Conservation (phyloP, 1,140 invertebrate genomes). For the Brachionus angularis region DNA sequence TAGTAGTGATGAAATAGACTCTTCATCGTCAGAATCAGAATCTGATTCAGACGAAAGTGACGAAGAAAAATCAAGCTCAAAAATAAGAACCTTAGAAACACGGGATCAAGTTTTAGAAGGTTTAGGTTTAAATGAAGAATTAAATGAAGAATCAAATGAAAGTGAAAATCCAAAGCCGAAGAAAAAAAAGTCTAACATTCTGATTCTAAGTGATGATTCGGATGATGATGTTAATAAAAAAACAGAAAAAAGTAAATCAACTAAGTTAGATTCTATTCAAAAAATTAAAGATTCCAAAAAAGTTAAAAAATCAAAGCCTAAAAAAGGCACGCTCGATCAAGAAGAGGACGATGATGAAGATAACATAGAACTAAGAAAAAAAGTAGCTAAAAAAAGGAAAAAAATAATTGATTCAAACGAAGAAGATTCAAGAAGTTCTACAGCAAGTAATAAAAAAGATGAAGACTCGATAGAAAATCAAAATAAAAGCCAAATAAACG, state of each 20-base stretch:
- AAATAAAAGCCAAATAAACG: not conserved
- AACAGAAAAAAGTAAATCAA: no score
- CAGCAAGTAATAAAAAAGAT: not conserved
- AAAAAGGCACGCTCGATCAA: slow-evolving; percentile 12
- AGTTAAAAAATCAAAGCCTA: not conserved
- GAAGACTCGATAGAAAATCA: not conserved
- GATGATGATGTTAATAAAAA: not conserved
- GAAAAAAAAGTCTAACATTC: not conserved
- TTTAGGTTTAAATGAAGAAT: slow-evolving; percentile 29
- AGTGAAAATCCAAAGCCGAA: not conserved
- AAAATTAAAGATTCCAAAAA: not conserved
- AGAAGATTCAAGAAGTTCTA: not conserved
- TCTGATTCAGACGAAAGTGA: slow-evolving; percentile 6
- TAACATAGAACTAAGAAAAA: not conserved
- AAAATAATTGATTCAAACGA: slow-evolving; percentile 35
- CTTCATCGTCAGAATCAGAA: not conserved
- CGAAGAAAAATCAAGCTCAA: not conserved
- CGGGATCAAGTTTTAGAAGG: not conserved
- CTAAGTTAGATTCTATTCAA: no score
- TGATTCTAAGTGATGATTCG: slow-evolving; percentile 11
- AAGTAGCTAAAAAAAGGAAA: slow-evolving; percentile 19
- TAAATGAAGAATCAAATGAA: slow-evolving; percentile 27
- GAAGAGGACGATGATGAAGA: slow-evolving; percentile 5
- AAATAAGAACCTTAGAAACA: not conserved
- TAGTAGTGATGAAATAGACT: not conserved